Conservation (phyloP, 2,113 vertebrate species). For the Lagopus leucura region DNA sequence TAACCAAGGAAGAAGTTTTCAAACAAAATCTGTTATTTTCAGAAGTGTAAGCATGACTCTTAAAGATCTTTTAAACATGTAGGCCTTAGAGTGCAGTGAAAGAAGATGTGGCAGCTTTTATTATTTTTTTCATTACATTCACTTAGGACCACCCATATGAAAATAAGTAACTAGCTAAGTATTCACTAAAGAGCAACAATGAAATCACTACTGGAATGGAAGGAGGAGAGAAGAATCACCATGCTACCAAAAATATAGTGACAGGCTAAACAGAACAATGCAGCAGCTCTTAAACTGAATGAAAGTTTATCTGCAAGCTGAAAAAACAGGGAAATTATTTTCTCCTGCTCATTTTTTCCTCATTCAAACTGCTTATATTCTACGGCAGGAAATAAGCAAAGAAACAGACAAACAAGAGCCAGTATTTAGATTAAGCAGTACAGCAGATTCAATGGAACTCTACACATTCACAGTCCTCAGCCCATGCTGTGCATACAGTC, state of each 20-base stretch:
- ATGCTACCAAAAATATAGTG: background rate
- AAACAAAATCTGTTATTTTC: background rate
- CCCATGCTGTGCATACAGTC: background rate
- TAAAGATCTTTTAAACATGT: background rate
- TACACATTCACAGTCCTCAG: background rate
- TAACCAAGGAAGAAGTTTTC: background rate
- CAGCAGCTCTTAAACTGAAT: background rate
- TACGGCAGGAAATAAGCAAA: background rate
- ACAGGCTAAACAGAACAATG: background rate
- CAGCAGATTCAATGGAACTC: background rate
- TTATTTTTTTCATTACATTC: background rate
- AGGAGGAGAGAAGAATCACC: background rate
- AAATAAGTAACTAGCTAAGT: background rate
- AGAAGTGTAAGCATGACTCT: background rate
- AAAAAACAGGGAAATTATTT: background rate
- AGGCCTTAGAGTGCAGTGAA: background rate
- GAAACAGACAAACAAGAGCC: background rate
- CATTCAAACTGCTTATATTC: background rate
- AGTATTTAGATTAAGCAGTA: background rate
- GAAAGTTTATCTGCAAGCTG: background rate
- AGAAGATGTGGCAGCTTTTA: background rate
- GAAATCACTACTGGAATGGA: background rate
- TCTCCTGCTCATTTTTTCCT: background rate
- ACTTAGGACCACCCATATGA: background rate
- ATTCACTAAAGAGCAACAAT: background rate